phyloP scores from a whole-genome alignment of 1,140 invertebrate genomes.

The Hyposmocoma kahamanoa region DNA sequence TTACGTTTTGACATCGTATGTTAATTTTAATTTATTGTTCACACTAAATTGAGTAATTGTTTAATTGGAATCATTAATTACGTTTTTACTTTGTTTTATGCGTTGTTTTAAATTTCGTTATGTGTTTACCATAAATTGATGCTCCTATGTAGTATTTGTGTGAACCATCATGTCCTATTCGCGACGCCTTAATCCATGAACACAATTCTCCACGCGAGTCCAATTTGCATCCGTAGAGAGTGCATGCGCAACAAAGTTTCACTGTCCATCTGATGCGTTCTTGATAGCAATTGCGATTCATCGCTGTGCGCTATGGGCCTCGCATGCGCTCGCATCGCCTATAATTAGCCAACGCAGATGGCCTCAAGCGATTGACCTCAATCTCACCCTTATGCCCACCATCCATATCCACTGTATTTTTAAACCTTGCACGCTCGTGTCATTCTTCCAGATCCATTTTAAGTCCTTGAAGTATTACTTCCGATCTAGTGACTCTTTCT shows the following conservation, averaged over 20 bases:
- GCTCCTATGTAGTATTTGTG: not conserved
- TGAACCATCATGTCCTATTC: not conserved
- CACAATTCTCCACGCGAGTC: not conserved
- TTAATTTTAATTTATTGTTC: no score
- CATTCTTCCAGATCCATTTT: constrained; percentile 20
- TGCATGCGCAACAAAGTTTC: constrained; percentile 8
- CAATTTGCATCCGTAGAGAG: constrained; percentile 1
- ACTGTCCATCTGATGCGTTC: constrained; percentile 13
- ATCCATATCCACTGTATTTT: constrained; percentile 55
- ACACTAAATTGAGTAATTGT: no score
- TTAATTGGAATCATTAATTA: no score
- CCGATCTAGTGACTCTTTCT: no score
- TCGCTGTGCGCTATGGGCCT: constrained; percentile 45
- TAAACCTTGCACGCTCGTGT: constrained; percentile 45
- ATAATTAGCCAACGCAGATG: constrained; percentile 68
- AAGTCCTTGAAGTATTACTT: constrained; percentile 25
- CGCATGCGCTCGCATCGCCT: constrained; percentile 44
- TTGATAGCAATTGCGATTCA: constrained; percentile 46
- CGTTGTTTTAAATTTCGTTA: not conserved
- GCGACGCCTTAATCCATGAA: not conserved
- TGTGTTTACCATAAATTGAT: not conserved
- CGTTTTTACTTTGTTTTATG: not conserved
- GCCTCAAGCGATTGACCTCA: constrained; percentile 69
- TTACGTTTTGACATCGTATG: no score
- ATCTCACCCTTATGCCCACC: constrained; percentile 60